These are phyloP conservation scores for Drosophila conformis DNA, from an alignment of 2,888 invertebrate genomes.

Conservation along the genomic window DNA sequence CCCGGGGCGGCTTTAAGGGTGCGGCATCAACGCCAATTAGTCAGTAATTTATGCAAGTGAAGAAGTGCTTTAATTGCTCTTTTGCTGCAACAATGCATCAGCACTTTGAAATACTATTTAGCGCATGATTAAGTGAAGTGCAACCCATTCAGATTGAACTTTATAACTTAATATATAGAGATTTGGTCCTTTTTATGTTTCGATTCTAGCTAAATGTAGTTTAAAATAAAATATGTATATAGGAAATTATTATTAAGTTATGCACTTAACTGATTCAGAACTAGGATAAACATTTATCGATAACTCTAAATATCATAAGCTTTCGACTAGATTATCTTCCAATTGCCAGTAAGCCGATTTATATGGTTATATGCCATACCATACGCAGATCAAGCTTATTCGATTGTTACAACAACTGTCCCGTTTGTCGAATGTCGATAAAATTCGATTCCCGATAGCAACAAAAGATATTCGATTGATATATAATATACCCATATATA, in stretches of 20 bases:
- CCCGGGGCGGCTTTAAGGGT: neutral
- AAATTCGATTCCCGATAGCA: neutral
- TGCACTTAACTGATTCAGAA: neutral
- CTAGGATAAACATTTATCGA: neutral
- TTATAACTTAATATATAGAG: neutral
- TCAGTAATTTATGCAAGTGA: conserved; percentile 52
- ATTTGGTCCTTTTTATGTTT: neutral
- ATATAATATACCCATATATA: neutral
- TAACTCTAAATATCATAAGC: neutral
- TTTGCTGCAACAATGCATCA: conserved; percentile 17
- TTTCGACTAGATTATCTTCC: neutral
- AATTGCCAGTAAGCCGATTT: neutral
- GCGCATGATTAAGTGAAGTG: conserved; percentile 20
- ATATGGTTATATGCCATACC: neutral
- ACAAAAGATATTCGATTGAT: neutral
- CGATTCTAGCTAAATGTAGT: neutral
- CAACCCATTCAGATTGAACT: conserved; percentile 2
- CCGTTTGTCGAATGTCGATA: neutral
- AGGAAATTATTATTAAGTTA: neutral
- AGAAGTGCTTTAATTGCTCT: conserved; percentile 54
- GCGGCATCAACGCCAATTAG: conserved; percentile 44
- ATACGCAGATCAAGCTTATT: neutral
- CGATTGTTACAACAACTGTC: neutral
- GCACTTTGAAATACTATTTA: conserved; percentile 4
- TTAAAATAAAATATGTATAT: neutral